Percentiles rank a stretch among this genome's conserved stretches.
These are phyloP conservation scores for Subanguina moxae DNA, from an alignment of 1,140 invertebrate species.

Conservation along the genomic window DNA sequence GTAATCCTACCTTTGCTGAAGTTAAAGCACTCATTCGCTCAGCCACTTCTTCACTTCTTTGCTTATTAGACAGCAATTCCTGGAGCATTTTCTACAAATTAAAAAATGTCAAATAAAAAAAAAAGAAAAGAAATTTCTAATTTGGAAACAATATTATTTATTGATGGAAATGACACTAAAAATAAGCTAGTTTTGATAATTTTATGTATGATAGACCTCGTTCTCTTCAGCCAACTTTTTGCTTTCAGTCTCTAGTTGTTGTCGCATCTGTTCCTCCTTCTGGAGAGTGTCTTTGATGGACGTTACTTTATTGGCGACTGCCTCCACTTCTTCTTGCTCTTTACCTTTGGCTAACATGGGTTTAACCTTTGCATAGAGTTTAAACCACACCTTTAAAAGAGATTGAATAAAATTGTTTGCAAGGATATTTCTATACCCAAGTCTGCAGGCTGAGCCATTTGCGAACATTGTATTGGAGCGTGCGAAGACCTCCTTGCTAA, in stretches of 20 bases:
- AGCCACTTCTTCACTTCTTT: slow-evolving; percentile 32
- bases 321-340: slow-evolving; percentile 88
- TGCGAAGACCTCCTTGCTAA: slow-evolving; percentile 83
- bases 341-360: slow-evolving; percentile 74
- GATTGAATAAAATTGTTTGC: no score
- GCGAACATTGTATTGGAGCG: slow-evolving; percentile 96
- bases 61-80: slow-evolving; percentile 29
- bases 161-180: no score
- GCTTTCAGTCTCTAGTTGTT: slow-evolving; percentile 92
- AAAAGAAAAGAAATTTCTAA: no score
- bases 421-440: slow-evolving; percentile 73
- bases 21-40: slow-evolving; percentile 28
- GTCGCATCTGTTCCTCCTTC: slow-evolving; percentile 96
- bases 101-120: no score
- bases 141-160: no score
- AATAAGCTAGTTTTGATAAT: no score
- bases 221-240: slow-evolving; percentile 85
- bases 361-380: slow-evolving; percentile 46
- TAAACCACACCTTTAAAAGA: slow-evolving; percentile 21
- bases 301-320: slow-evolving; percentile 72
- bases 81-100: slow-evolving; percentile 33
- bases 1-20: slow-evolving; percentile 23
- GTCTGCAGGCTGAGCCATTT: slow-evolving; percentile 94
- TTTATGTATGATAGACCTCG: no score
- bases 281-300: slow-evolving; percentile 73